Conservation (phyloP, 2,888 invertebrate species). For the Lycophotia porphyrea region DNA sequence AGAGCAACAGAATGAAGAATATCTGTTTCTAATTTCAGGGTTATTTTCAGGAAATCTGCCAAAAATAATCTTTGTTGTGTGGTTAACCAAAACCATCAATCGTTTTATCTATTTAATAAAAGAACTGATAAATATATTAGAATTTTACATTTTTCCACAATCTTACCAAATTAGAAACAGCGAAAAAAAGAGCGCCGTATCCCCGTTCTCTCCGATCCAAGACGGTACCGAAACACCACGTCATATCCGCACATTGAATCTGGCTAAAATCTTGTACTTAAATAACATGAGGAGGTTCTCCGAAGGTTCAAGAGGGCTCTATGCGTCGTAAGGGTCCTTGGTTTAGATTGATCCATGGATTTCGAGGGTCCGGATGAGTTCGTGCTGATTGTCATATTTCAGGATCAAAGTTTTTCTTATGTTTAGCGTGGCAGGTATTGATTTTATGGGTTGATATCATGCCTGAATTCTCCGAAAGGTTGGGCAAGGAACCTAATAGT, state of each 20-base stretch:
- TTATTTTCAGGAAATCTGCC: background rate
- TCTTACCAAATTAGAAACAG: background rate
- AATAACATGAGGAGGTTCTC: constrained; percentile 58
- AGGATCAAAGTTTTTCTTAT: constrained; percentile 53
- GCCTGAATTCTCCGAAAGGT: background rate
- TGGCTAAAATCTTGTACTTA: constrained; percentile 67
- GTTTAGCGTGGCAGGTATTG: constrained; percentile 13
- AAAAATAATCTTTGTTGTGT: background rate
- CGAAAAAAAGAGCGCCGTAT: background rate
- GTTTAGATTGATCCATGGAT: constrained; percentile 71
- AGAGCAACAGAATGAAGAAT: too few relatives aligned
- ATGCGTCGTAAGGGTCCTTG: constrained; percentile 63
- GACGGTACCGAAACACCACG: constrained; percentile 20
- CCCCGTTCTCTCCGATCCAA: background rate
- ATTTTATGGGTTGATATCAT: constrained; percentile 13
- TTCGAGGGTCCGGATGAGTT: constrained; percentile 59
- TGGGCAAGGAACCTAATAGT: background rate
- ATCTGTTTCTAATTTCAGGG: too few relatives aligned
- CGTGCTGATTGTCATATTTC: constrained; percentile 63
- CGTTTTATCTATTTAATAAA: background rate
- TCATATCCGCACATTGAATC: constrained; percentile 54
- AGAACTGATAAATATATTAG: background rate
- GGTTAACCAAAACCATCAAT: background rate
- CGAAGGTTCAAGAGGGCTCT: constrained; percentile 62
- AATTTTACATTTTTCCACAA: background rate